Conservation (phyloP, 23 tunicate genomes). For the Ciona savignyi region DNA sequence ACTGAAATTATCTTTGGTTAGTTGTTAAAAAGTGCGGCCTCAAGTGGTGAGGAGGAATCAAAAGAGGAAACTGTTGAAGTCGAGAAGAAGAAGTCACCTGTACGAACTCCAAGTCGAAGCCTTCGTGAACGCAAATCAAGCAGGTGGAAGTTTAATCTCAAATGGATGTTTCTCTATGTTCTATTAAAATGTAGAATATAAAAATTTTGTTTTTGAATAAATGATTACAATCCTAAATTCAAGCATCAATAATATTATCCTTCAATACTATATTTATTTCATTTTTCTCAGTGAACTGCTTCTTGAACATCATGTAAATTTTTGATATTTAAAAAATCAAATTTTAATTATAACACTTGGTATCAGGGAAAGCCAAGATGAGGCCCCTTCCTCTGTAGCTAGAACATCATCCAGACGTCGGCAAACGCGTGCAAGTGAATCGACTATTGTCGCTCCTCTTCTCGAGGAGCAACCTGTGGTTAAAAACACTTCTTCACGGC, state of each 20-base stretch:
- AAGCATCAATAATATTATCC: too few relatives aligned
- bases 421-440: neutral
- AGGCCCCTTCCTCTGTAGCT: neutral
- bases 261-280: too few relatives aligned
- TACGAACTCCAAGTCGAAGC: neutral
- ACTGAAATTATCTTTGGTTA: too few relatives aligned
- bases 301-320: too few relatives aligned
- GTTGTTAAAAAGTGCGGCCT: neutral
- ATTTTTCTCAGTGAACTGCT: too few relatives aligned
- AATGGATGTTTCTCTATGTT: too few relatives aligned
- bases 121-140: neutral
- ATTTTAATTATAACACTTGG: too few relatives aligned
- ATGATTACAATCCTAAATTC: too few relatives aligned
- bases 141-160: too few relatives aligned
- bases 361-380: neutral
- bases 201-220: too few relatives aligned
- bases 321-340: too few relatives aligned
- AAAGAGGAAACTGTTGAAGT: neutral
- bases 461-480: neutral
- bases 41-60: neutral
- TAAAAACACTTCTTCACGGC: neutral
- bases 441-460: neutral
- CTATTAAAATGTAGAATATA: too few relatives aligned
- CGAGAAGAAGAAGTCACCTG: neutral
- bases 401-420: neutral